Conservation (phyloP, 2,888 invertebrate species). For the Mycalesis mineus region DNA sequence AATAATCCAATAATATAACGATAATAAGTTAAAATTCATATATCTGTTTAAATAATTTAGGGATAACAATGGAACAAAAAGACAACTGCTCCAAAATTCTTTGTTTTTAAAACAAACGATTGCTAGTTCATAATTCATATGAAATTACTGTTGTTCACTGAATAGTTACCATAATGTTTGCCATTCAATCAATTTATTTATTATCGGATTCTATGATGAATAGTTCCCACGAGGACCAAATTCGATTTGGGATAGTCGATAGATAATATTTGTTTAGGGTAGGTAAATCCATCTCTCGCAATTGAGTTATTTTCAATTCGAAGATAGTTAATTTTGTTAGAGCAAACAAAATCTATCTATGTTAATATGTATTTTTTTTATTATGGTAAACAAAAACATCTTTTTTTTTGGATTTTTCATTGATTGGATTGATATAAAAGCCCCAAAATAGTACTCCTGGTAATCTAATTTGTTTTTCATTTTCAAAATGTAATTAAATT, state of each 20-base stretch:
- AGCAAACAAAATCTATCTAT: no score
- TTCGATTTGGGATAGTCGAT: background rate
- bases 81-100: no score
- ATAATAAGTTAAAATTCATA: background rate
- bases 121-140: background rate
- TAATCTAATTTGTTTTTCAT: no score
- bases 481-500: no score
- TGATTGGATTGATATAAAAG: no score
- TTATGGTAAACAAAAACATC: no score
- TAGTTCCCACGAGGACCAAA: background rate
- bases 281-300: background rate
- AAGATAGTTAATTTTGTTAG: background rate
- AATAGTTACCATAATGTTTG: background rate
- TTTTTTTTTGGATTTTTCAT: no score
- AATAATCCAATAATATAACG: no score
- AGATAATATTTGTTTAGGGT: background rate
- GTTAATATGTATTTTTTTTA: no score
- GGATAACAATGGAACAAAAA: no score
- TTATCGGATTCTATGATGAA: background rate
- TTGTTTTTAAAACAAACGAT: background rate
- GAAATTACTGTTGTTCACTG: background rate
- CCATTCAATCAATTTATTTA: slow-evolving; percentile 4
- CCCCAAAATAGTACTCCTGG: no score
- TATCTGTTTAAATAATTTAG: no score
- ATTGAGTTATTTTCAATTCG: background rate